Conservation (phyloP, 1,140 invertebrate genomes). For the Orussus abietinus region DNA sequence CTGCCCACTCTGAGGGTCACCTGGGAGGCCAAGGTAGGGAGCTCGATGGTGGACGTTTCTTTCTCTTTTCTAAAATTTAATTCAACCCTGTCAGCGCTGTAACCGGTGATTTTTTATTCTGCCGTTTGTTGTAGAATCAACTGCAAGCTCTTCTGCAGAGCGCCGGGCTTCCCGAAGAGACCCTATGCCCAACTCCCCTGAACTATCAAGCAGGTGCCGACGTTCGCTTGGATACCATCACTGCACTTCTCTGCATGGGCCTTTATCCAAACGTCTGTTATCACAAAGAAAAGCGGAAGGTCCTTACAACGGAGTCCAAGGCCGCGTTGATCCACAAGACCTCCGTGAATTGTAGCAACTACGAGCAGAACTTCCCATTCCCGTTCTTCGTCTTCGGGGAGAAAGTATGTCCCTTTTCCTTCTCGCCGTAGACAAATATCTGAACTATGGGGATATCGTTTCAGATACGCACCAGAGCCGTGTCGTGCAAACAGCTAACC, state of each 20-base stretch:
- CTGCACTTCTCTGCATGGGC: conserved; percentile 83
- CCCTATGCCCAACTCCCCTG: conserved; percentile 62
- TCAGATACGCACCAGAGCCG: conserved; percentile 86
- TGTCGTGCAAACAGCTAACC: conserved; percentile 96
- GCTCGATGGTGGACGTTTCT: too few species aligned
- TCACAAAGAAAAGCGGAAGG: conserved; percentile 93
- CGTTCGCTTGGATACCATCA: conserved; percentile 77
- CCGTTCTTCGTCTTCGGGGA: conserved; percentile 98
- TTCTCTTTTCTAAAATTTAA: too few species aligned
- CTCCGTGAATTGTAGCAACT: conserved; percentile 91
- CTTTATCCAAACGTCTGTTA: conserved; percentile 95
- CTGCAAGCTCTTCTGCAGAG: conserved; percentile 77
- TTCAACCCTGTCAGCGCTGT: background rate
- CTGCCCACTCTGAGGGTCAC: conserved; percentile 85
- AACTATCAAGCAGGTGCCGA: conserved; percentile 77
- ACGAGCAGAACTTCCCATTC: conserved; percentile 80
- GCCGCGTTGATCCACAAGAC: conserved; percentile 93
- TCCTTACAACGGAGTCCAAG: conserved; percentile 92
- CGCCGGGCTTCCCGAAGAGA: conserved; percentile 86
- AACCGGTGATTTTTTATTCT: background rate
- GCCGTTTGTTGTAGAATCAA: conserved; percentile 63
- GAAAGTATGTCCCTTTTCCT: conserved; percentile 61
- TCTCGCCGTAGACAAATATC: background rate
- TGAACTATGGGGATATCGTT: too few species aligned
- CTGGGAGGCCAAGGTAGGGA: conserved; percentile 80